Evolutionary conservation across 2,888 invertebrate genomes (phyloP), one percentile per base, ranked within the genome.

Genomic region (Nipponacmea schrenckii): DNA sequence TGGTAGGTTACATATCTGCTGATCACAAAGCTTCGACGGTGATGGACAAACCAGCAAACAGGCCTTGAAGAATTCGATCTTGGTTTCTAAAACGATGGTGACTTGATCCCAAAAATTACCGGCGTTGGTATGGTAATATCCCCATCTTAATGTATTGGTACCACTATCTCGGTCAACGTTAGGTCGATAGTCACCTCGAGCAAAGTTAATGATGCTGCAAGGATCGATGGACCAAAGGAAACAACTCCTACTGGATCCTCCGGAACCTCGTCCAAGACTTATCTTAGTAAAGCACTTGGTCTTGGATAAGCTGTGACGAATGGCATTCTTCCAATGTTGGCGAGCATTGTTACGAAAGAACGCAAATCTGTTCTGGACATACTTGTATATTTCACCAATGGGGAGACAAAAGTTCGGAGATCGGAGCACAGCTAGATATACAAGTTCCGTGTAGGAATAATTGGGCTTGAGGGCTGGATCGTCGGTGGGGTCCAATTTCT

Each of bases 241-340:
- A 1, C 78, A 79, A 2, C 81, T 79, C 64, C 81, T 74, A 39
- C 79, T 74, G 10, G 79, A 76, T 67, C 79, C 79, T 24, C 72
- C 64, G 15, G 67, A 31, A 48, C 65, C 65, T 31, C 74, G 65
- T 1, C 78, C 81, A 14, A 79, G 78, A 4, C 77, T 69, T n/a
- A 83, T 83, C 71, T 83, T 83, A 44, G 80, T 76, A 72, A 83
- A 83, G 67, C 83, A 83, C 67, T 80, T 78, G 17, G 83, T 83
- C 64, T 83, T 83, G 17, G 82, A 81, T 62, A 83, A 74, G 48
- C 82, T 83, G 69, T 83, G 83, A 56, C 83, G 75, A 1, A 82
- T 80, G 10, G 83, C 83, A 67, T 82, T 83, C 48, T 79, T 81
- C 83, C 83, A 83, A 68, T 81, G 80, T 67, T 78, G 77, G 1